A percentile compares a stretch with the other conserved stretches of the same genome.
phyloP scores from a whole-genome alignment of 1,140 invertebrate genomes.

The Latrodectus geometricus region DNA sequence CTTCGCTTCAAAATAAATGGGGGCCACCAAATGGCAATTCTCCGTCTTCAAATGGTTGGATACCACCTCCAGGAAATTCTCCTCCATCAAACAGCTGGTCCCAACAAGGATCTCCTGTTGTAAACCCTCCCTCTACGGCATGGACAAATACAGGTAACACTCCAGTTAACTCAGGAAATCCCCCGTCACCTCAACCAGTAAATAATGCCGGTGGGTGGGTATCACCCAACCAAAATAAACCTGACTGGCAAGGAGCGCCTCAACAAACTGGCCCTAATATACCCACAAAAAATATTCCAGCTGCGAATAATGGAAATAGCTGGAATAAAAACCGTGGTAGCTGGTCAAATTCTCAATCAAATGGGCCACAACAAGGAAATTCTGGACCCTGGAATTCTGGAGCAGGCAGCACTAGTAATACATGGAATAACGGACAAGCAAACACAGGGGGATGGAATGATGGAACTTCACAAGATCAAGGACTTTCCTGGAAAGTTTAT shows the following conservation, averaged over 20 bases:
- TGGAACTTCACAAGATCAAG: constrained; percentile 21
- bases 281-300: background rate
- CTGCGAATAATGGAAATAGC: background rate
- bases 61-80: background rate
- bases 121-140: background rate
- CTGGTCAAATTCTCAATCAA: background rate
- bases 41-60: background rate
- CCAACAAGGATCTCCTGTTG: background rate
- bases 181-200: background rate
- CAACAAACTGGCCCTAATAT: background rate
- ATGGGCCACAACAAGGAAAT: background rate
- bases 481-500: constrained; percentile 51
- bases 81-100: background rate
- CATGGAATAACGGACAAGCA: constrained; percentile 19
- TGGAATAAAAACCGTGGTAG: constrained; percentile 17
- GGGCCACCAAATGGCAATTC: background rate
- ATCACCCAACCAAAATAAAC: background rate
- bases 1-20: background rate
- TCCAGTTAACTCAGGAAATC: constrained; percentile 3
- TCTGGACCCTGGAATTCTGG: background rate
- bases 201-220: background rate
- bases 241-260: background rate
- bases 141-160: background rate
- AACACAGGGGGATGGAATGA: constrained; percentile 27
- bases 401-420: background rate